Percentiles rank a stretch among this genome's conserved stretches.
These are phyloP conservation scores for Alouatta palliata DNA, from an alignment of 2,113 vertebrate genomes.

Conservation along the genomic window DNA sequence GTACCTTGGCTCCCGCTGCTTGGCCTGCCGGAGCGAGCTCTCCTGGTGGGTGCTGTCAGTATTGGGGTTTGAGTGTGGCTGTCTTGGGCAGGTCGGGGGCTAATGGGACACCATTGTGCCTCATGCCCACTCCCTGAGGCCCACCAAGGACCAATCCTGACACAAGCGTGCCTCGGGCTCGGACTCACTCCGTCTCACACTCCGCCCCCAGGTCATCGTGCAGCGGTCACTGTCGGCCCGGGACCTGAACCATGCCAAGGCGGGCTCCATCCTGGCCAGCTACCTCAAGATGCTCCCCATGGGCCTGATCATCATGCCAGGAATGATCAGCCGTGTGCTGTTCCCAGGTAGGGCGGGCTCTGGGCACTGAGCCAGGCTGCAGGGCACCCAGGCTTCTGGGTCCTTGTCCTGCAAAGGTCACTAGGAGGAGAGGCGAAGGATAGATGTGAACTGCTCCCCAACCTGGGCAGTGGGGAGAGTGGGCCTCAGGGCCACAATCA, in stretches of 20 bases:
- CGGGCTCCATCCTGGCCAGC: conserved; percentile 91
- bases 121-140: not conserved
- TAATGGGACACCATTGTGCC: too few species aligned
- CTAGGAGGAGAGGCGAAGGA: not conserved
- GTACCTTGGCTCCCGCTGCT: not conserved
- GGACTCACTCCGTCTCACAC: not conserved
- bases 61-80: too few species aligned
- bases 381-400: not conserved
- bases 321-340: conserved; percentile 95
- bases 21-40: rapidly evolving
- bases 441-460: rapidly evolving
- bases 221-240: conserved; percentile 93
- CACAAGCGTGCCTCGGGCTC: rapidly evolving
- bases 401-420: not conserved
- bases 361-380: rapidly evolving
- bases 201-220: conserved; percentile 88
- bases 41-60: not conserved
- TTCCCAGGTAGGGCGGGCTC: conserved; percentile 89
- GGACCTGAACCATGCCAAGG: conserved; percentile 93
- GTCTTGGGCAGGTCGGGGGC: not conserved
- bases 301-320: conserved; percentile 92
- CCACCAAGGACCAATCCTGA: not conserved
- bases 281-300: conserved; percentile 95
- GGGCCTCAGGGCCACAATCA: not conserved
- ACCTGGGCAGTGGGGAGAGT: not conserved